phyloP scores from a whole-genome alignment of 2,888 invertebrate genomes.

The Mythimna ferrago region DNA sequence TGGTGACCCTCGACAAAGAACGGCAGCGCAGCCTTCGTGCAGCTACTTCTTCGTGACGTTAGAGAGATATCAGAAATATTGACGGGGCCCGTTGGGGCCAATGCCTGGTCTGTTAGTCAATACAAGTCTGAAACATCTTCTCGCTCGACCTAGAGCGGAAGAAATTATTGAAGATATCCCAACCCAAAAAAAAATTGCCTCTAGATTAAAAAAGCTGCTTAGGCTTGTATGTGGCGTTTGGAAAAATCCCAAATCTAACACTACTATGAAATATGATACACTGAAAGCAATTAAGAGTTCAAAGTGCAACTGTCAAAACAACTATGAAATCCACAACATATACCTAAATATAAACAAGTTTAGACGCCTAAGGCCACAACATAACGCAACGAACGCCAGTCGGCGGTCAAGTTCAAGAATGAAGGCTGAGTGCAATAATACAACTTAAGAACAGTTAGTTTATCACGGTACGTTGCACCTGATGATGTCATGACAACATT shows the following conservation, averaged over 20 bases:
- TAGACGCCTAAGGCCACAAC: slow-evolving; percentile 28
- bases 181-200: too few species aligned
- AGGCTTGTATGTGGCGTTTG: neutral
- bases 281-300: slow-evolving; percentile 2
- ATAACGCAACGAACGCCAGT: neutral
- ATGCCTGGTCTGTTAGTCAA: too few species aligned
- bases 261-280: neutral
- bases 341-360: slow-evolving; percentile 8
- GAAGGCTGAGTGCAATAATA: slow-evolving; percentile 35
- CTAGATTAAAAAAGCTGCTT: too few species aligned
- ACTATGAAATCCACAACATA: neutral
- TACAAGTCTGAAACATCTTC: too few species aligned
- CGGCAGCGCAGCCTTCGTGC: too few species aligned
- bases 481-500: slow-evolving; percentile 38
- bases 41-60: too few species aligned
- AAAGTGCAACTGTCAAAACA: slow-evolving; percentile 7
- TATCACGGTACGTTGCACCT: slow-evolving; percentile 40
- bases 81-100: too few species aligned
- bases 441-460: slow-evolving; percentile 40
- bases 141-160: too few species aligned
- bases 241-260: neutral
- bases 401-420: slow-evolving; percentile 44
- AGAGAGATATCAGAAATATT: too few species aligned
- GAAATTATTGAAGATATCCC: too few species aligned
- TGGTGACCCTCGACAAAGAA: too few species aligned